Conservation (phyloP, 1,140 invertebrate species). For the Parasteatoda tepidariorum region DNA sequence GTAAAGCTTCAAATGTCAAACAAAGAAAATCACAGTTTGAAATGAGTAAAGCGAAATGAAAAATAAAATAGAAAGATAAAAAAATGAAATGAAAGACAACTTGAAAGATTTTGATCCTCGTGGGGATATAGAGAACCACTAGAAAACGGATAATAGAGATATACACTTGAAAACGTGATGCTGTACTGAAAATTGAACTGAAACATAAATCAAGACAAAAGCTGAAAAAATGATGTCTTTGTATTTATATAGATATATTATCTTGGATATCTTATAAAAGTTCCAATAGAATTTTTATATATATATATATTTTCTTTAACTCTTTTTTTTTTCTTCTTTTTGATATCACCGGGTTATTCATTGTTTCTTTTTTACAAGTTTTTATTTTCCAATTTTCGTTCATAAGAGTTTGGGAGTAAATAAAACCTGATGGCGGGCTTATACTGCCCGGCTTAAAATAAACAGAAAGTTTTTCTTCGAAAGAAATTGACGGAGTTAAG, state of each 20-base stretch:
- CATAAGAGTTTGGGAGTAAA: slow-evolving; percentile 36
- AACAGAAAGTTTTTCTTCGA: slow-evolving; percentile 37
- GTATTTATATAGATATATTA: slow-evolving; percentile 31
- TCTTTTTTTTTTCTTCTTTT: slow-evolving; percentile 32
- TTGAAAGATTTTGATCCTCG: slow-evolving; percentile 60
- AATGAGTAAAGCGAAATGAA: slow-evolving; percentile 45
- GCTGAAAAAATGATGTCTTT: slow-evolving; percentile 52
- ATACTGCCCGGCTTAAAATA: slow-evolving; percentile 48
- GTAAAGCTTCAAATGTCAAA: slow-evolving; percentile 57
- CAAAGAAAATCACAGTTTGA: slow-evolving; percentile 59
- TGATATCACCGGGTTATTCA: slow-evolving; percentile 44
- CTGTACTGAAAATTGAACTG: slow-evolving; percentile 49
- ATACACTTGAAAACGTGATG: slow-evolving; percentile 60
- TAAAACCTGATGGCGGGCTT: slow-evolving; percentile 41
- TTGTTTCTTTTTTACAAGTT: slow-evolving; percentile 55
- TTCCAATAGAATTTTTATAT: slow-evolving; percentile 48
- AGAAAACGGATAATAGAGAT: slow-evolving; percentile 59
- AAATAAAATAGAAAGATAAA: slow-evolving; percentile 17
- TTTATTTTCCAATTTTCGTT: slow-evolving; percentile 57
- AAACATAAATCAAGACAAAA: slow-evolving; percentile 59
- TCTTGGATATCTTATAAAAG: slow-evolving; percentile 29
- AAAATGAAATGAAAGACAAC: slow-evolving; percentile 60
- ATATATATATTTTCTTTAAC: slow-evolving; percentile 27
- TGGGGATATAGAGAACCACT: slow-evolving; percentile 48
- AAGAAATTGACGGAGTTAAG: slow-evolving; percentile 56